Percentiles rank a stretch among this genome's conserved stretches.
phyloP scores from a whole-genome alignment of 2,113 vertebrate genomes.

The Sarotherodon lohbergeri region DNA sequence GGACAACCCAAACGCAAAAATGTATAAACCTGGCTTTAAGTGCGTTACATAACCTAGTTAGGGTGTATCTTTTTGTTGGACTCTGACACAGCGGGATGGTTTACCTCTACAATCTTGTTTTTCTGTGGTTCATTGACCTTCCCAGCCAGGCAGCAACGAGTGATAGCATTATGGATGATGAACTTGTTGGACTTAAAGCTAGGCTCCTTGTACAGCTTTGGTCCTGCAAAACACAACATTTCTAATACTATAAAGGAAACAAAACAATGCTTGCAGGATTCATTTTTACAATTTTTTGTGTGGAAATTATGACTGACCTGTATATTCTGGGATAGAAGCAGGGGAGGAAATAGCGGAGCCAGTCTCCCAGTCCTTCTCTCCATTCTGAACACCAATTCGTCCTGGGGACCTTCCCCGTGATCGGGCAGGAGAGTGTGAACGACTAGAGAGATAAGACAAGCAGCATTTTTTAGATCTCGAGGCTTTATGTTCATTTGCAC shows the following conservation, averaged over 20 bases:
- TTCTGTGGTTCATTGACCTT: conserved; percentile 92
- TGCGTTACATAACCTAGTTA: neutral
- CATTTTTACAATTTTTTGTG: neutral
- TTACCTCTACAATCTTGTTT: conserved; percentile 90
- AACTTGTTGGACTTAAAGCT: conserved; percentile 95
- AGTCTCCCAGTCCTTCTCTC: conserved; percentile 87
- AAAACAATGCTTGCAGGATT: neutral
- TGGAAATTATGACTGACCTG: conserved; percentile 64
- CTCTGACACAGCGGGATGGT: conserved; percentile 11
- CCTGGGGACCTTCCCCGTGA: conserved; percentile 81
- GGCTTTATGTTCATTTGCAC: neutral
- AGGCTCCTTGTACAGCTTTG: conserved; percentile 91
- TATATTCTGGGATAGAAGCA: conserved; percentile 87
- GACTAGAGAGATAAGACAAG: conserved; percentile 12
- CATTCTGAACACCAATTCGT: conserved; percentile 71
- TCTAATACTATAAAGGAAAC: neutral
- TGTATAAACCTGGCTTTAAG: neutral
- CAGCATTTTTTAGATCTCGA: neutral
- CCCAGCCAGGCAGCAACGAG: conserved; percentile 89
- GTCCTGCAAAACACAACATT: conserved; percentile 65
- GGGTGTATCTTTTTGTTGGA: neutral
- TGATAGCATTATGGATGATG: conserved; percentile 90
- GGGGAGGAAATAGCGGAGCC: conserved; percentile 85
- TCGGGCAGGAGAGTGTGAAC: conserved; percentile 83
- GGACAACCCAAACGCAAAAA: neutral